Evolutionary conservation across 2,113 vertebrate genomes (phyloP).

Genomic region (Rhodinocichla rosea): DNA sequence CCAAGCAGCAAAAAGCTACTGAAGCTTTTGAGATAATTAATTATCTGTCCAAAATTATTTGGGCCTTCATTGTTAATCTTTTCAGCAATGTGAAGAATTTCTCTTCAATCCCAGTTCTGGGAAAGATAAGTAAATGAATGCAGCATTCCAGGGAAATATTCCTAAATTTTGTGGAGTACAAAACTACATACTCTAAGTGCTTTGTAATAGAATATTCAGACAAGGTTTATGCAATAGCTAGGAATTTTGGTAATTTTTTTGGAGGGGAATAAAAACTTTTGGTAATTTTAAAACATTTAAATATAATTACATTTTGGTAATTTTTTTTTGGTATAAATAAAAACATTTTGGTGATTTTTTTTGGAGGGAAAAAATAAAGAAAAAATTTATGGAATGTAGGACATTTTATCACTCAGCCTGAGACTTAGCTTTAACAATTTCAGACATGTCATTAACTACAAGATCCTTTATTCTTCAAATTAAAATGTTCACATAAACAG

Average conservation of each 20-base stretch:
- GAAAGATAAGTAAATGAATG: background rate
- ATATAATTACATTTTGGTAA: too few relatives aligned
- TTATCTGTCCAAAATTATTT: background rate
- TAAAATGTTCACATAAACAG: background rate
- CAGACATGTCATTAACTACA: background rate
- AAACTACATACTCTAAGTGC: fast-evolving
- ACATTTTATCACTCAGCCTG: background rate
- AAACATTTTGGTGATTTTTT: background rate
- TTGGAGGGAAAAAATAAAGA: background rate
- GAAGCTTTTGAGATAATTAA: background rate
- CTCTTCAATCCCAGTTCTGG: background rate
- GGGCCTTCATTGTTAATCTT: background rate
- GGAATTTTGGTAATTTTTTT: background rate
- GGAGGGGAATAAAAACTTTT: fast-evolving
- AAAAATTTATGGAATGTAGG: fast-evolving
- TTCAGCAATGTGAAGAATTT: background rate
- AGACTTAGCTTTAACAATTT: background rate
- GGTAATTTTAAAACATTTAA: too few relatives aligned
- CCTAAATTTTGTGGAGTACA: background rate
- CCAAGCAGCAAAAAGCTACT: background rate
- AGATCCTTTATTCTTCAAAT: background rate
- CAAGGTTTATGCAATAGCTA: background rate
- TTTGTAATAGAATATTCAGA: background rate
- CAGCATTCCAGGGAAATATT: background rate
- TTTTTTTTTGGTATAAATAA: background rate